Conservation (phyloP, 2,113 vertebrate genomes). For the Gymnogyps californianus region DNA sequence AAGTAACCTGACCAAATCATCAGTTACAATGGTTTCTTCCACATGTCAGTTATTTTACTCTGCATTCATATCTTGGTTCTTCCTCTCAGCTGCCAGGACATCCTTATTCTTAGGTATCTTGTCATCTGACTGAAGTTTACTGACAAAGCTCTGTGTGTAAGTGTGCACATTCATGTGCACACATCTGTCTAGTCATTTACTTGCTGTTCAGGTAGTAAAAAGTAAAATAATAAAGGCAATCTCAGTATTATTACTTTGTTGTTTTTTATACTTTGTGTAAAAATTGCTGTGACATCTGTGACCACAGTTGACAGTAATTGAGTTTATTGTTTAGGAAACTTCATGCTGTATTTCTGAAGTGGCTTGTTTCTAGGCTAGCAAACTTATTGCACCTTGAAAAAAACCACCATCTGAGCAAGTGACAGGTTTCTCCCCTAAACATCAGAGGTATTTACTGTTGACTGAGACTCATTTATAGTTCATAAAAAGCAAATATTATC, state of each 20-base stretch:
- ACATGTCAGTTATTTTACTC: not conserved
- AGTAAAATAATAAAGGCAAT: not conserved
- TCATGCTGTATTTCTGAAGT: not conserved
- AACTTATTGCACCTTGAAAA: not conserved
- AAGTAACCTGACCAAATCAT: not conserved
- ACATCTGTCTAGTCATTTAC: not conserved
- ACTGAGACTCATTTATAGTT: not conserved
- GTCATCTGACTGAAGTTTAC: not conserved
- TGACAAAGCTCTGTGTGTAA: not conserved
- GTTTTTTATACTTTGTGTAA: not conserved
- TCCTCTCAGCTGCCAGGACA: not conserved
- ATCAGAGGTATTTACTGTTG: not conserved
- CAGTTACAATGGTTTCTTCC: not conserved
- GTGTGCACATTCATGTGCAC: not conserved
- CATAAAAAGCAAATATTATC: not conserved
- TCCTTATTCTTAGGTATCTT: not conserved
- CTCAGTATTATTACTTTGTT: not conserved
- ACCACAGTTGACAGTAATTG: not conserved
- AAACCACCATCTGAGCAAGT: not conserved
- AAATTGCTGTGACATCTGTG: not conserved
- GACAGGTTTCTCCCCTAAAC: not conserved
- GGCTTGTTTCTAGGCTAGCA: not conserved
- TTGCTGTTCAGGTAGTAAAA: not conserved
- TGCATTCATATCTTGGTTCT: not conserved
- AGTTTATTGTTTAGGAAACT: not conserved